Base-by-base conservation (phyloP, 1,140 invertebrate species). In the Drosophila carrolli region DNA sequence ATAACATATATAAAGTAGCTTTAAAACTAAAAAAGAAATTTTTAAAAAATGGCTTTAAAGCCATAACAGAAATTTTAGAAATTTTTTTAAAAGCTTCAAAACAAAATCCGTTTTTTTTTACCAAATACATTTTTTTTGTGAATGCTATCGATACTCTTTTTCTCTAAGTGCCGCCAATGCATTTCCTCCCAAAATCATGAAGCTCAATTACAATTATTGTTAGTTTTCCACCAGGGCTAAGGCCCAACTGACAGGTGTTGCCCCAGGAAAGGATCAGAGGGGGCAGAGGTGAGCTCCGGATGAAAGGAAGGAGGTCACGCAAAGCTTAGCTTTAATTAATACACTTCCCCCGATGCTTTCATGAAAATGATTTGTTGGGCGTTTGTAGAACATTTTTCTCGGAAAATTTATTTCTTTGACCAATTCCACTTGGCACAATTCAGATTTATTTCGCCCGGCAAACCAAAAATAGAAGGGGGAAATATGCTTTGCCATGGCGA, bases 191-290 rank as follows among this genome's bases (percentile, higher is more conserved):
- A 10, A 66, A 50, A 68, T 53, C 50, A 53, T 56, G 44, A 58
- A 67, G 67, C 67, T 80, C 84, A 82, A 88, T 88, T 88, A 88
- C 84, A 80, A 77, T 83, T 79, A 66, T 76, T 77, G 84, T 83
- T 89, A 83, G 80, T 88, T 83, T 68, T 73, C 40, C 27, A 5
- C 37, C 43, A 19, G 9, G 32, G n/a, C 63, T 62, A 37, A 76
- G 68, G n/a, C 32, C 23, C 32, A 72, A 70, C 58, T 82, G 83
- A 88, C 83, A 88, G 83, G 83, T 88, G 83, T 61, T 71, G 37
- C 16, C 27, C 53, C 38, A 11, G 19, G 29, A 37, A 10, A 40
- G 0, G 16, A 9, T 48, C 13, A n/a, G 53, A 23, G 11, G 40
- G 14, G 5, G 43, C n/a, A 10, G 53, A 44, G 54, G 19, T 16